Evolutionary conservation across 2,888 invertebrate genomes (phyloP), one percentile per base, ranked within the genome.

Genomic region (Eristalis intricaria): DNA sequence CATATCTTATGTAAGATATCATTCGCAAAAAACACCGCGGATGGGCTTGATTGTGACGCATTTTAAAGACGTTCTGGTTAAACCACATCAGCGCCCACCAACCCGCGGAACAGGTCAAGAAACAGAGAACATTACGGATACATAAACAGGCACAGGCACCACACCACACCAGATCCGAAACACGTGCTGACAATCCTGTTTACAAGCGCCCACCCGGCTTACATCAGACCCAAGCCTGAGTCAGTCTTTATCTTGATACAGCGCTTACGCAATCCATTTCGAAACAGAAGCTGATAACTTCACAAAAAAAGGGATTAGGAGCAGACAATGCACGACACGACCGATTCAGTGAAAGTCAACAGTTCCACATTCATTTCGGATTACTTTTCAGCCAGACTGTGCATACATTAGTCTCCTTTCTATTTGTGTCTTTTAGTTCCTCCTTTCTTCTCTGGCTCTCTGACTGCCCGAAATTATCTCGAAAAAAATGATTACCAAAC

Each of bases 301-400:
- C 19, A 50, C 50, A 19, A 50, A 50, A 19, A 50, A 50, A 50
- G 19, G 50, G 50, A 50, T n/a, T 19, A 50, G 43, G 43, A 50
- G 43, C 19, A n/a, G 43, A 50, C 43, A 50, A 50, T 19, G 13
- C 38, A 38, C 38, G 38, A 38, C 38, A 38, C 35, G 35, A 35
- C 35, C 35, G 43, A 7, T 50, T n/a, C 50, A 50, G 50, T 50
- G 50, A 50, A 50, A 50, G 50, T 50, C 19, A 50, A 50, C 50
- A 19, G n/a, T 50, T 50, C 19, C 50, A 8, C 19, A 50, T 8
- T 19, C 50, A 50, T 19, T 50, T 50, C 50, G 50, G 19, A 19
- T 50, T 50, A 50, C 50, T 50, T 50, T 50, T 50, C 19, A 19
- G 10, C 63, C 63, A 50, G 35, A 65, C 78, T 78, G 78, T 78